These are phyloP conservation scores for Platyscapa corneri DNA, from an alignment of 1,140 invertebrate genomes.

Conservation along the genomic window DNA sequence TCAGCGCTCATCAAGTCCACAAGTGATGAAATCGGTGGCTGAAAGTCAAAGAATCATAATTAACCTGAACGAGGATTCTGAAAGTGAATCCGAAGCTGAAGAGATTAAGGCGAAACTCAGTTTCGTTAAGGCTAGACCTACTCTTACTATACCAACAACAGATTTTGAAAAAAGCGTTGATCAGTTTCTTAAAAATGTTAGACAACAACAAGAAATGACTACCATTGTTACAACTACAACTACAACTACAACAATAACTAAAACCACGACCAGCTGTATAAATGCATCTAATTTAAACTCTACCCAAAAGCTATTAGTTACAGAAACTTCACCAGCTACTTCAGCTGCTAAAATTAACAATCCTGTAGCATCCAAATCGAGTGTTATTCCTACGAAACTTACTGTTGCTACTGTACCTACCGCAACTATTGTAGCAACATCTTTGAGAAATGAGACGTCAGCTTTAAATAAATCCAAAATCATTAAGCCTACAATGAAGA, in stretches of 20 bases:
- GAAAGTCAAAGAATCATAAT: conserved; percentile 67
- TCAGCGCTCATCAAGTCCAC: conserved; percentile 55
- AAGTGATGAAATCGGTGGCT: conserved; percentile 33
- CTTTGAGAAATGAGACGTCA: conserved; percentile 13
- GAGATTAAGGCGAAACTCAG: neutral
- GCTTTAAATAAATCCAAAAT: neutral
- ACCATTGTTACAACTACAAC: conserved; percentile 15
- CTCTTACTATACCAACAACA: conserved; percentile 56
- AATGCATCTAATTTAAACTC: neutral
- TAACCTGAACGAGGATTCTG: conserved; percentile 66
- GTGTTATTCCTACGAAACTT: neutral
- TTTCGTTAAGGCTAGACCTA: conserved; percentile 49
- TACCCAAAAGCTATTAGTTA: neutral
- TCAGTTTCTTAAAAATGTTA: conserved; percentile 66
- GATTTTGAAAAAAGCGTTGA: conserved; percentile 71
- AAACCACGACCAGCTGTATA: neutral
- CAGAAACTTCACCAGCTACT: neutral
- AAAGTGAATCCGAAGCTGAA: conserved; percentile 66
- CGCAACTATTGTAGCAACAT: neutral
- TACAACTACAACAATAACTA: neutral
- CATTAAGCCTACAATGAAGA: neutral
- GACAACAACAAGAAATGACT: conserved; percentile 67
- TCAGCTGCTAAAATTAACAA: neutral
- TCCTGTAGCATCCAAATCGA: neutral
- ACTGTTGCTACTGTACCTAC: conserved; percentile 31